These are phyloP conservation scores for Sebastes hubbsi DNA, from an alignment of 2,797 vertebrate species.

Conservation along the genomic window DNA sequence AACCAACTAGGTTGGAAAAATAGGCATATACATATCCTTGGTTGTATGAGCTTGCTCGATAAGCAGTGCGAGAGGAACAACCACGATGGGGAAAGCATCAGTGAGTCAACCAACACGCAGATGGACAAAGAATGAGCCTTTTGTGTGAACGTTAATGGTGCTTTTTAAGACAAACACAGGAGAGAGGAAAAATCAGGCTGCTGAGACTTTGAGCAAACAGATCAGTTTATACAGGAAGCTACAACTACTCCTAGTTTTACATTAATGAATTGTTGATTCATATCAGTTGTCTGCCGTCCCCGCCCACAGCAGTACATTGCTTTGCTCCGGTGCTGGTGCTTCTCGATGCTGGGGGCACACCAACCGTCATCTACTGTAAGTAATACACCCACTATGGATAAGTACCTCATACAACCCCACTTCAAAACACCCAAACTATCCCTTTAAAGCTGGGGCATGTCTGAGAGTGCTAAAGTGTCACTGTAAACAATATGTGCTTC, in stretches of 20 bases:
- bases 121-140: slow-evolving; percentile 44
- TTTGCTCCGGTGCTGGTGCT: no score
- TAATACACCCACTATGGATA: no score
- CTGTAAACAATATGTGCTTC: background rate
- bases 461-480: background rate
- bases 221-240: background rate
- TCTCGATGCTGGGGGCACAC: no score
- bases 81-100: slow-evolving; percentile 1
- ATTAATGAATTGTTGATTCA: background rate
- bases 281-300: background rate
- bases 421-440: no score
- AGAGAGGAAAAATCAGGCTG: background rate
- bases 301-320: background rate
- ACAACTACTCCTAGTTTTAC: background rate
- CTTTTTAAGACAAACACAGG: background rate
- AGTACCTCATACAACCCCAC: no score
- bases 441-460: no score
- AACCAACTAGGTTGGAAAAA: background rate
- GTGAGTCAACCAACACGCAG: slow-evolving; percentile 41
- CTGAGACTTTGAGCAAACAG: background rate
- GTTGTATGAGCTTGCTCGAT: background rate
- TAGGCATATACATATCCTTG: background rate
- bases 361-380: no score
- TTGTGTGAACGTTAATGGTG: slow-evolving; percentile 32
- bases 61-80: background rate